Evolutionary conservation across 2,113 vertebrate genomes (phyloP), one percentile per base, ranked within the genome.

Genomic region (Odobenus rosmarus): DNA sequence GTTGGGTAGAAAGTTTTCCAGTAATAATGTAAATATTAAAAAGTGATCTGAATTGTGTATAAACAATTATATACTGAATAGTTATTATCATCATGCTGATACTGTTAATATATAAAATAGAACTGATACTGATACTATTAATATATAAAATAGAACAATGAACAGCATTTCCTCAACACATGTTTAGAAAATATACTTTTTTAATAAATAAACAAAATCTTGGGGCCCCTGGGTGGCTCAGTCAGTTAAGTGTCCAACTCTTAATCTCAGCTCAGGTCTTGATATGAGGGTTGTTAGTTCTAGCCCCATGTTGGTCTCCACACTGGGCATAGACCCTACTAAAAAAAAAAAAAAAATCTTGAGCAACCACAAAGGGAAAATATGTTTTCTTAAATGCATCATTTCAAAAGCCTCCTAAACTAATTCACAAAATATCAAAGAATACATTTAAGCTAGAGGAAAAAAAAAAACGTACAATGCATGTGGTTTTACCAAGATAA

Each of bases 351-450:
- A n/a, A 67, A 8, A 67, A 69, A 69, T 36, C 36, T 57, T 85
- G 21, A 85, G 4, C 1, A 64, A 64, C 5, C 33, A 51, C n/a
- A 31, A 9, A 85, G 9, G 36, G 33, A 59, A 91, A 88, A 57
- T 31, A 33, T 7, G 3, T 42, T 96, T 79, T 84, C 28, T 46
- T 92, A 62, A 89, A n/a, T 53, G 10, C 3, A 12, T 33, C 1
- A 61, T 64, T 93, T 96, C n/a, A 89, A 59, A 39, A 24, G 39
- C 39, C 42, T 82, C 74, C 14, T 82, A 85, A 93, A 76, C 19
- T 26, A 90, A 87, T 86, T 86, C 72, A 93, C n/a, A 61, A 94
- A 67, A 33, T 93, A 67, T 69, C 39, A 81, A 95, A 95, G n/a
- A 76, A n/a, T 61, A 76, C 23, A 46, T 87, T 95, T 86, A 86